Conservation (phyloP, 1,140 invertebrate genomes). For the Aphaenogaster floridana region DNA sequence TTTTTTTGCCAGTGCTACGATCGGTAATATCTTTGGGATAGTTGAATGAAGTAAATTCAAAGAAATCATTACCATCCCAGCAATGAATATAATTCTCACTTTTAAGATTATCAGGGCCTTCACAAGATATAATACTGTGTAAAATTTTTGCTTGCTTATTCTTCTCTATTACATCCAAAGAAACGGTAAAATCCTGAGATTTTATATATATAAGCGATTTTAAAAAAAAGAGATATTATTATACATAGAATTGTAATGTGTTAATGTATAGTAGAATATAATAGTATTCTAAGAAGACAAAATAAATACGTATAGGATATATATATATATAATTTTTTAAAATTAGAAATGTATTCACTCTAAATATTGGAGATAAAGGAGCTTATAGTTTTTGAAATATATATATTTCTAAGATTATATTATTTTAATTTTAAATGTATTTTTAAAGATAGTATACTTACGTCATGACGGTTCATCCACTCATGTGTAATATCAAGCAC, state of each 20-base stretch:
- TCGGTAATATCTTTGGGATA: conserved; percentile 30
- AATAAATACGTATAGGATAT: background rate
- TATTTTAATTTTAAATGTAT: background rate
- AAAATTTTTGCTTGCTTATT: conserved; percentile 22
- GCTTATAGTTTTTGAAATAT: background rate
- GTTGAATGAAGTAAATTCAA: conserved; percentile 61
- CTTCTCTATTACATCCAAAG: background rate
- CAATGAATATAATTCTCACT: conserved; percentile 61
- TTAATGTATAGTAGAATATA: background rate
- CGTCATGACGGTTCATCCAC: conserved; percentile 28
- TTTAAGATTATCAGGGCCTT: background rate
- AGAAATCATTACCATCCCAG: conserved; percentile 69
- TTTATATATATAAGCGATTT: too few relatives aligned
- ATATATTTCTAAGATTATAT: background rate
- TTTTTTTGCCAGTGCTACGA: conserved; percentile 20
- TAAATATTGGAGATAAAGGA: background rate
- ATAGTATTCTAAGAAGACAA: background rate
- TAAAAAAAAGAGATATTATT: conserved; percentile 1
- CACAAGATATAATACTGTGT: conserved; percentile 44
- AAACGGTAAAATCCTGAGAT: background rate
- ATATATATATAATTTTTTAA: too few relatives aligned
- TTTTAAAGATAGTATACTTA: conserved; percentile 4
- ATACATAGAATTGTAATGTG: background rate
- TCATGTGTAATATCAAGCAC: background rate
- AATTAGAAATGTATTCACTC: background rate